Evolutionary conservation across 2,888 invertebrate species (phyloP).

Genomic region (Dryadula phaetusa): DNA sequence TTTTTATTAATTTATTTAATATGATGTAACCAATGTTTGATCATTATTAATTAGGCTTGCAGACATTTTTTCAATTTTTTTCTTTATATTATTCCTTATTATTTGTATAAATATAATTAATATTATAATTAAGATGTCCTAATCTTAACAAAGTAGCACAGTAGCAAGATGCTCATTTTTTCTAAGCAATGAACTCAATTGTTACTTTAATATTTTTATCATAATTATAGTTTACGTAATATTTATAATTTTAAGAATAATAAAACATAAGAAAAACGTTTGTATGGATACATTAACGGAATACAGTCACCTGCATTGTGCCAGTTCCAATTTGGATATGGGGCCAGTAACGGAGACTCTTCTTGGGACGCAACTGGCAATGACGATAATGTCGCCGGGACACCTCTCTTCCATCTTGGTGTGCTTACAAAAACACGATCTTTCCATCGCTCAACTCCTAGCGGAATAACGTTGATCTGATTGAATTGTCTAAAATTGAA

Average conservation of each 20-base stretch:
- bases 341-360: constrained; percentile 85
- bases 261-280: background rate
- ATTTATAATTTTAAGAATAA: too few species aligned
- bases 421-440: constrained; percentile 89
- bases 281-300: background rate
- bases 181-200: too few species aligned
- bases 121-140: too few species aligned
- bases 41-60: background rate
- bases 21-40: background rate
- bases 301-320: constrained; percentile 75
- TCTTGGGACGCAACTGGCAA: constrained; percentile 83
- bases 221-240: too few species aligned
- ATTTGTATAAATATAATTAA: too few species aligned
- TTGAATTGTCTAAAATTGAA: constrained; percentile 83
- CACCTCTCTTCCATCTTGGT: constrained; percentile 90
- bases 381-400: constrained; percentile 89
- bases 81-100: too few species aligned
- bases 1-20: background rate
- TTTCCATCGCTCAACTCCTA: constrained; percentile 89
- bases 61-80: background rate
- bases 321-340: constrained; percentile 91
- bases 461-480: constrained; percentile 88
- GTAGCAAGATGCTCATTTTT: too few species aligned
- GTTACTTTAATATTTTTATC: too few species aligned
- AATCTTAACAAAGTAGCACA: too few species aligned